Percentiles rank a stretch among this genome's conserved stretches.
Conservation (phyloP, 2,113 vertebrate genomes). For the Lontra canadensis region DNA sequence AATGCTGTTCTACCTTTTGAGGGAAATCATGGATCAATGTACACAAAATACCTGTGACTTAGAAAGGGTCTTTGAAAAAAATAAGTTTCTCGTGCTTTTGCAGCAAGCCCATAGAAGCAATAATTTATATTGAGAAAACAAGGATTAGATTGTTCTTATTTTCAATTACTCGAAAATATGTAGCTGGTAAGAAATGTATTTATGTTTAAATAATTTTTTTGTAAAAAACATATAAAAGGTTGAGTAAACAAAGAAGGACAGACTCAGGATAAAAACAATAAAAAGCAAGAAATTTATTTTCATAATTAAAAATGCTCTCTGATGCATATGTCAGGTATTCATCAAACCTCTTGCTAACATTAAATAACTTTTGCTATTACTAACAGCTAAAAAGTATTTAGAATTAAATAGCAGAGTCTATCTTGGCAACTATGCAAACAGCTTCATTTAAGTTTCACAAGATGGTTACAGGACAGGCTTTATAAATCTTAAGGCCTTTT, state of each 20-base stretch:
- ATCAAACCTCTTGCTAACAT: not conserved
- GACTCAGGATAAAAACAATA: not conserved
- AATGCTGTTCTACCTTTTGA: not conserved
- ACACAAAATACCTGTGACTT: constrained; percentile 2
- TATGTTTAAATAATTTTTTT: not conserved
- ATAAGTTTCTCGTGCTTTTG: not conserved
- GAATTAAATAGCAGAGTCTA: not conserved
- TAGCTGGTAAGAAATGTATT: not conserved
- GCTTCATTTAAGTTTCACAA: not conserved
- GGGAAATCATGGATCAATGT: not conserved
- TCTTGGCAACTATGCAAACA: not conserved
- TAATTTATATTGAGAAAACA: not conserved
- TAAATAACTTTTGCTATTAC: not conserved
- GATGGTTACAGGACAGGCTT: not conserved
- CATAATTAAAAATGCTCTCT: not conserved
- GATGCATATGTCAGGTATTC: not conserved
- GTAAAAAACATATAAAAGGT: not conserved
- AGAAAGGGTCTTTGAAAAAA: not conserved
- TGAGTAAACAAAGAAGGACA: not conserved
- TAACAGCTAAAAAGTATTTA: not conserved
- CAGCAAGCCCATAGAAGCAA: not conserved
- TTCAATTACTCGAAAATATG: constrained; percentile 21
- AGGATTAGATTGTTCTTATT: not conserved
- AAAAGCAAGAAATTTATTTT: not conserved
- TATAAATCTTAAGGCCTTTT: not conserved